Percentiles rank a stretch among this genome's conserved stretches.
phyloP scores from a whole-genome alignment of 2,888 invertebrate genomes.

The Drosophila crucigera region DNA sequence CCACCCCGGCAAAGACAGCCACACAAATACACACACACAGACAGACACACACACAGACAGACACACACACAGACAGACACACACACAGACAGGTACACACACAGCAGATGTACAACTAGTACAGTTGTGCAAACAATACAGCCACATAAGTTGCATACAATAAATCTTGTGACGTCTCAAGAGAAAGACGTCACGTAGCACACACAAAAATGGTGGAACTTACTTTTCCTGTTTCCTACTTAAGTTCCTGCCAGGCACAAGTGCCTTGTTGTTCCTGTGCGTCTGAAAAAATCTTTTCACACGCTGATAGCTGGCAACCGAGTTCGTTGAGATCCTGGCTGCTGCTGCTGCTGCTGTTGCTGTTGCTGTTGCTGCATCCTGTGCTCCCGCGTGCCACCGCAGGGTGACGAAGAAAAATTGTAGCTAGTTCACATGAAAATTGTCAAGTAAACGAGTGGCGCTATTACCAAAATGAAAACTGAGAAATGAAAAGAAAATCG shows the following conservation, averaged over 20 bases:
- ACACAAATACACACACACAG: background rate
- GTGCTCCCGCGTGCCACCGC: conserved; percentile 16
- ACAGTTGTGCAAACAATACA: conserved; percentile 60
- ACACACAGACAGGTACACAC: background rate
- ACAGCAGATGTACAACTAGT: conserved; percentile 15
- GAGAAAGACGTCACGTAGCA: conserved; percentile 80
- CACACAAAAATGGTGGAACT: conserved; percentile 67
- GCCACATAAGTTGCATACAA: conserved; percentile 78
- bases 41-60: background rate
- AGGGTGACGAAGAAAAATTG: conserved; percentile 75
- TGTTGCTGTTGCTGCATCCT: conserved; percentile 7
- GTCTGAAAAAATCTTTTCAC: conserved; percentile 66
- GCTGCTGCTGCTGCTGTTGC: conserved; percentile 13
- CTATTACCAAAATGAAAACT: conserved; percentile 76
- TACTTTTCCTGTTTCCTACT: conserved; percentile 79
- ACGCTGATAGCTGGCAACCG: conserved; percentile 62
- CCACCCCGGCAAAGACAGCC: conserved; percentile 11
- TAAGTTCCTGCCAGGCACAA: conserved; percentile 69
- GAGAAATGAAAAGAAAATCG: conserved; percentile 57
- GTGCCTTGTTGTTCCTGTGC: conserved; percentile 58
- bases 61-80: background rate
- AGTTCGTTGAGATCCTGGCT: conserved; percentile 51
- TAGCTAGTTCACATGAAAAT: conserved; percentile 74
- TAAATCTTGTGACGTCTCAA: conserved; percentile 80
- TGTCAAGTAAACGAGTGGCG: conserved; percentile 66